Base-by-base conservation (phyloP, 2,888 invertebrate genomes). In the Drosophila gaucha region DNA sequence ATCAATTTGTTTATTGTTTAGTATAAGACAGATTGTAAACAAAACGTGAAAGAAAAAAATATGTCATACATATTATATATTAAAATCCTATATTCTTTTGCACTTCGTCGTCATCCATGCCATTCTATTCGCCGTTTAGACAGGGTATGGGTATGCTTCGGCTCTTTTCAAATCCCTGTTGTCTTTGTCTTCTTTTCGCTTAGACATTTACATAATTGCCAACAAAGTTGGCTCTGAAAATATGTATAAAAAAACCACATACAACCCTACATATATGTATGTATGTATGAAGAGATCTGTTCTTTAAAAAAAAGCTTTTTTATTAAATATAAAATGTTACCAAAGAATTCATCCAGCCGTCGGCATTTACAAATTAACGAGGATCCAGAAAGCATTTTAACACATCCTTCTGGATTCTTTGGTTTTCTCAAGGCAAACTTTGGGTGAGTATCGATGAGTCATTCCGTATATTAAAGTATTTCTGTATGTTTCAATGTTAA, bases 161-260 rank as follows among this genome's bases (percentile, higher is more conserved):
- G 8, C 8, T 8, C 6, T 24, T 9, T 18, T 16, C 8, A 28
- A 28, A 3, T 8, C 6, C 0, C 16, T 36, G 43, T 35, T 18
- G 20, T 18, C 38, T 22, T 43, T 59, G 14, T 14, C 26, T 58
- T 18, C 60, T 36, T 14, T 41, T 24, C 16, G 5, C 10, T 63
- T 20, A 28, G 33, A 49, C 43, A 68, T 77, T 71, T 60, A 56
- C 63, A 77, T 71, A 67, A 69, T 70, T 76, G 64, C 49, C 64
- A 63, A 47, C 30, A 30, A 30, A 75, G 71, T 62, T 63, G 62
- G 71, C 71, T 41, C 56, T 64, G 67, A 65, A 63, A 55, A 55
- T 30, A 54, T 30, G n/a, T n/a, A 50, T 20, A 51, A 3, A n/a
- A 24, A 20, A 49, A n/a, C 8, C 33, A 28, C 38, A 54, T 46